Conservation (phyloP, 2,113 vertebrate species). For the Myodes glareolus region DNA sequence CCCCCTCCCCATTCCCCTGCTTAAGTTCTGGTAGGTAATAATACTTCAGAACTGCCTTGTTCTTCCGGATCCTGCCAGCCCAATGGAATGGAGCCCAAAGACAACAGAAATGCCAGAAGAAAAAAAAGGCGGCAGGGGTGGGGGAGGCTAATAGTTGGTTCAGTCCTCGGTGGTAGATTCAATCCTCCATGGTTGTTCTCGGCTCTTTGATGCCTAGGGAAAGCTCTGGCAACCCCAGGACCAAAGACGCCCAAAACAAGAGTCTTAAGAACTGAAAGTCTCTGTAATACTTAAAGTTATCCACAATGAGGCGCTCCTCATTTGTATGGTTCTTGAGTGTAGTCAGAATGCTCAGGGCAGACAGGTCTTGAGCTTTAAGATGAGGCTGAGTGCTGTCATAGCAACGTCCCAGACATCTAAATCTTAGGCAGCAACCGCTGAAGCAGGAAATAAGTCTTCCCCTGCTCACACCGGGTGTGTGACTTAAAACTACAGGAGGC, state of each 20-base stretch:
- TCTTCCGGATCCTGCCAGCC: slow-evolving; percentile 36
- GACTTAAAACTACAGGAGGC: neutral
- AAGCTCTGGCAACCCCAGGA: neutral
- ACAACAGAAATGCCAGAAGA: slow-evolving; percentile 42
- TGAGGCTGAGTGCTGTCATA: slow-evolving; percentile 55
- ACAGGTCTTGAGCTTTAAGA: neutral
- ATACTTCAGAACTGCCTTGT: slow-evolving; percentile 3
- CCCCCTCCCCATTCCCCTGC: neutral
- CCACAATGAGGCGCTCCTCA: slow-evolving; percentile 21
- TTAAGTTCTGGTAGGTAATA: slow-evolving; percentile 52
- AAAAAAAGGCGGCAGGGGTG: slow-evolving; percentile 51
- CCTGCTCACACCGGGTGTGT: neutral
- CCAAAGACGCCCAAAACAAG: slow-evolving; percentile 51
- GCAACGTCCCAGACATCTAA: slow-evolving; percentile 43
- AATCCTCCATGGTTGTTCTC: slow-evolving; percentile 43
- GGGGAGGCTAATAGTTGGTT: slow-evolving; percentile 47
- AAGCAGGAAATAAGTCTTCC: neutral
- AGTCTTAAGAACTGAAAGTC: slow-evolving; percentile 31
- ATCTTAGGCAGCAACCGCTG: neutral
- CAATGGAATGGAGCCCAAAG: slow-evolving; percentile 65
- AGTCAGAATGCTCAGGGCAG: slow-evolving; percentile 2
- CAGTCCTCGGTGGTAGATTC: neutral
- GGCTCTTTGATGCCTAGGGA: neutral
- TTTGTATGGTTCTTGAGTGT: slow-evolving; percentile 47
- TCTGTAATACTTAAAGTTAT: slow-evolving; percentile 38